Base-by-base conservation (phyloP, 2,797 vertebrate species). In the Pipistrellus nathusii region DNA sequence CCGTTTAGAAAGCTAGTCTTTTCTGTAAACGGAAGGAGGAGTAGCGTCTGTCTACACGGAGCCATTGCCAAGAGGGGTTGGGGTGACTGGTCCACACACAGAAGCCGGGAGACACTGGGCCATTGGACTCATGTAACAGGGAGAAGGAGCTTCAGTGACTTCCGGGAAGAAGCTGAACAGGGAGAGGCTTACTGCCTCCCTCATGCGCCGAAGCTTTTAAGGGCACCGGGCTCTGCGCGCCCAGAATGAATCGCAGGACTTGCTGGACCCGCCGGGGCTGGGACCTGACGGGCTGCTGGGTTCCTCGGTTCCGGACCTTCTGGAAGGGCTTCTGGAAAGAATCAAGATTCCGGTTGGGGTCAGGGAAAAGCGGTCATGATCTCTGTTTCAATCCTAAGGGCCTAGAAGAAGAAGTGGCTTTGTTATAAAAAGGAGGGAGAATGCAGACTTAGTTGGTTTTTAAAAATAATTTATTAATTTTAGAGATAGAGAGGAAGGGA, bases 161-260 rank as follows among this genome's bases (percentile, higher is more conserved):
- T 78, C 95, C 89, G 93, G 68, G 80, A 90, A 95, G 91, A 91
- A 57, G 68, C 87, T 83, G 86, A 92, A 94, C 93, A 78, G 83
- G 86, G 86, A 86, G 86, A 87, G 86, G 62, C 32, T 93, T 90
- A 93, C 89, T 90, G 27, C 89, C 38, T 78, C 62, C 10, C 51
- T n/a, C 53, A 13, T n/a, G 80, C 23, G 44, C 30, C 85, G 77
- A 76, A 32, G 12, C 27, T 62, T 35, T 71, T 57, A 27, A 75
- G 30, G 64, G 69, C 69, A 20, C 93, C 80, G 81, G 92, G 92
- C 21, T 25, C 89, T 48, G 46, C 27, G 51, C 15, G 81, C 76
- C 72, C 41, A 46, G 84, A 83, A 92, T 86, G 66, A 86, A 94
- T 53, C 35, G 8, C 32, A 76, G 46, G 51, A 20, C 73, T 71